These are phyloP conservation scores for Apis laboriosa DNA, from an alignment of 1,140 invertebrate genomes.

Conservation along the genomic window DNA sequence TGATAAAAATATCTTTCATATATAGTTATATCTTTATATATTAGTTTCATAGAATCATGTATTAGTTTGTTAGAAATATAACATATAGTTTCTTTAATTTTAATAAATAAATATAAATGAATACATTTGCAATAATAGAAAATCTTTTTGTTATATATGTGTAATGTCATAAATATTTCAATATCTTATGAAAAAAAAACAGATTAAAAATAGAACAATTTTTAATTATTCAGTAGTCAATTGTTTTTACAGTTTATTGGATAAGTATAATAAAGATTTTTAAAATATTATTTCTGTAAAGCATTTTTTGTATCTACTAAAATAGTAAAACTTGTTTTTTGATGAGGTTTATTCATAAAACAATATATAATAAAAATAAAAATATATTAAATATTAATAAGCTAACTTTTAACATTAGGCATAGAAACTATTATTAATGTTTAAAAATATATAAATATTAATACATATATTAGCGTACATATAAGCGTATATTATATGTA, in stretches of 20 bases:
- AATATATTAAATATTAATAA: too few relatives aligned
- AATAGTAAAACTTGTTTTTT: background rate
- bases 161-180: background rate
- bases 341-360: background rate
- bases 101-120: background rate
- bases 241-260: background rate
- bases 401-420: too few relatives aligned
- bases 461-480: too few relatives aligned
- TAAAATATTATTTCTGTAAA: background rate
- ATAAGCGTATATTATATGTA: too few relatives aligned
- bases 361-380: too few relatives aligned
- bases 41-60: too few relatives aligned
- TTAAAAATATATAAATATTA: too few relatives aligned
- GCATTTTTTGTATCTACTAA: too few relatives aligned
- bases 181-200: background rate
- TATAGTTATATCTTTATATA: background rate
- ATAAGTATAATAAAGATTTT: background rate
- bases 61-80: background rate
- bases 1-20: background rate
- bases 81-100: background rate
- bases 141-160: background rate
- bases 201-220: background rate
- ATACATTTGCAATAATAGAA: background rate
- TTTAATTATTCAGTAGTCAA: background rate
- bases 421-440: too few relatives aligned